Evolutionary conservation across 2,797 vertebrate genomes (phyloP).

Genomic region (Taenioides sp.): DNA sequence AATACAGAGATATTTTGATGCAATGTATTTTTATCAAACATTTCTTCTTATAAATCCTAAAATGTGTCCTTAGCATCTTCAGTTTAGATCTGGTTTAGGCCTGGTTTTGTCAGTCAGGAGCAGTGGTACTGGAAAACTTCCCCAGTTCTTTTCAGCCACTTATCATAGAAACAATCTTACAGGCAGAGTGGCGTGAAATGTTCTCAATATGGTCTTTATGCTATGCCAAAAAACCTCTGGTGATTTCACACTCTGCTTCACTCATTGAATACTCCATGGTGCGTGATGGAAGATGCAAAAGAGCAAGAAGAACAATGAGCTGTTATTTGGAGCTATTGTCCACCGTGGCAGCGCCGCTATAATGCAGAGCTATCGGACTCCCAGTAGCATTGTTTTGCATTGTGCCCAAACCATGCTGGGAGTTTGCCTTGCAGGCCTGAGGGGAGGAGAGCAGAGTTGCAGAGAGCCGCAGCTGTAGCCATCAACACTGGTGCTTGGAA

Average conservation of each 20-base stretch:
- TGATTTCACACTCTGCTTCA: conserved; percentile 43
- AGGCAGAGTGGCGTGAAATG: conserved; percentile 53
- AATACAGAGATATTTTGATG: too few species aligned
- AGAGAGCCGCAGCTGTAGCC: conserved; percentile 59
- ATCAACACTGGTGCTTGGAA: conserved; percentile 28
- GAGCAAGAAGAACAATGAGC: conserved; percentile 38
- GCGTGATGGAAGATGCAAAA: conserved; percentile 25
- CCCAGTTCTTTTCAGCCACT: conserved; percentile 33
- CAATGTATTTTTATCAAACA: neutral
- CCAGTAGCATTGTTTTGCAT: conserved; percentile 37
- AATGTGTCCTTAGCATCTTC: neutral
- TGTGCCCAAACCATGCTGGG: conserved; percentile 50
- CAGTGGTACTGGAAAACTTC: neutral
- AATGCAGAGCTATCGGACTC: conserved; percentile 60
- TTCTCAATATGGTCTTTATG: conserved; percentile 36
- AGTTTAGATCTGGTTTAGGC: neutral
- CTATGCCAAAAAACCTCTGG: conserved; percentile 9
- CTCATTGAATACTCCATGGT: conserved; percentile 38
- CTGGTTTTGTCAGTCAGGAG: neutral
- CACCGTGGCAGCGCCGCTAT: conserved; percentile 23
- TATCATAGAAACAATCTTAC: conserved; percentile 53
- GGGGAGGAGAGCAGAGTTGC: conserved; percentile 32
- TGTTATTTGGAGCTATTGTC: conserved; percentile 30
- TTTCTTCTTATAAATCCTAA: too few species aligned
- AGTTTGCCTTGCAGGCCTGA: conserved; percentile 33